These are phyloP conservation scores for Magallana gigas DNA, from an alignment of 1,140 invertebrate genomes.

Conservation along the genomic window DNA sequence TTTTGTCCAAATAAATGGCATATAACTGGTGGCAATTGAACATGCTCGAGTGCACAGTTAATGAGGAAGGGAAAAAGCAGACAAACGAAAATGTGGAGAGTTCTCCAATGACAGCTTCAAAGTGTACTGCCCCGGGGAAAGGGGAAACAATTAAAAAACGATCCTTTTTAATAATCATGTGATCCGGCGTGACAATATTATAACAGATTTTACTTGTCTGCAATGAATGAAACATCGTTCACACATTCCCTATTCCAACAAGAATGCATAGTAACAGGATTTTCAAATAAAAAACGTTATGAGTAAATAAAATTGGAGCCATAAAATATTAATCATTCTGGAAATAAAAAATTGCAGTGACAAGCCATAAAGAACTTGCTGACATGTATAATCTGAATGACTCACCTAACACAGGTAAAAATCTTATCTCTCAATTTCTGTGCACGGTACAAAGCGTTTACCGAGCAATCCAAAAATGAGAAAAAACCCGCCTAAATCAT, in stretches of 20 bases:
- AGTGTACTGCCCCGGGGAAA: not conserved
- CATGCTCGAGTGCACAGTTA: conserved; percentile 26
- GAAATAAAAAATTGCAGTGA: conserved; percentile 20
- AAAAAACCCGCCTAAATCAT: conserved; percentile 28
- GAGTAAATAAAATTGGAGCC: not conserved
- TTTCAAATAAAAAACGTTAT: not conserved
- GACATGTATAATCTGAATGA: conserved; percentile 9
- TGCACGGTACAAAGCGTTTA: conserved; percentile 12
- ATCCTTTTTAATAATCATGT: not conserved
- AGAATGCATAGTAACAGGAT: not conserved
- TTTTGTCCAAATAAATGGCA: conserved; percentile 23
- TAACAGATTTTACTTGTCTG: not conserved
- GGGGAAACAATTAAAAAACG: not conserved
- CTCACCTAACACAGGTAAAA: conserved; percentile 21
- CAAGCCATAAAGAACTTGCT: conserved; percentile 33
- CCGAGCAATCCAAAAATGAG: conserved; percentile 30
- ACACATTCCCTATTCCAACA: not conserved
- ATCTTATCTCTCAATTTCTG: conserved; percentile 26
- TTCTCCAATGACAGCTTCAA: conserved; percentile 4
- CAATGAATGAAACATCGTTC: not conserved
- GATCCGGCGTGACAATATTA: not conserved
- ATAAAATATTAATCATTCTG: conserved; percentile 31
- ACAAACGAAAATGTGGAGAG: not conserved
- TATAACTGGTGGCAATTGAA: conserved; percentile 19
- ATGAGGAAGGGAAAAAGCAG: not conserved